phyloP scores from a whole-genome alignment of 2,888 invertebrate genomes.

The Spodoptera exigua region DNA sequence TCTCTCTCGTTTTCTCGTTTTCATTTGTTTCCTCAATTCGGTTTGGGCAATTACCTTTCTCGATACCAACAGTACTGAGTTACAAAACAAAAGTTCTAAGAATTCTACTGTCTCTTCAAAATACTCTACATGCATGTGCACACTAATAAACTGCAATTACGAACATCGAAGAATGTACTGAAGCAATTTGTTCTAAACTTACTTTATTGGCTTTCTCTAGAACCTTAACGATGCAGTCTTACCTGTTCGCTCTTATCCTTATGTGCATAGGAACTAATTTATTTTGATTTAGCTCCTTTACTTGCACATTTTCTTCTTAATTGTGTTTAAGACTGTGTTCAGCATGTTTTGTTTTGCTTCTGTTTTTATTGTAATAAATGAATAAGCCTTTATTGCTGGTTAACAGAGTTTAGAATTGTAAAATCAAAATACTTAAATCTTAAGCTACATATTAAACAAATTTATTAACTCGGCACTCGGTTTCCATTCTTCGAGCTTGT shows the following conservation, averaged over 20 bases:
- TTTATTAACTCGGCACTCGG: too few species aligned
- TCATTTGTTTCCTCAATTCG: too few species aligned
- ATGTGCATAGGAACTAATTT: not conserved
- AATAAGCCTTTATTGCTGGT: too few species aligned
- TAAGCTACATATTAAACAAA: too few species aligned
- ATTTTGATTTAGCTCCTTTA: not conserved
- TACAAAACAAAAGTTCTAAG: too few species aligned
- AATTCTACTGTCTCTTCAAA: constrained; percentile 5
- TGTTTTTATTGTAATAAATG: not conserved
- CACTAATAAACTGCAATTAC: constrained; percentile 31
- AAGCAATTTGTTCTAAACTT: constrained; percentile 24
- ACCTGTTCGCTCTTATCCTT: constrained; percentile 4
- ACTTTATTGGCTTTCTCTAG: constrained; percentile 14
- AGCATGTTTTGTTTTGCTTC: not conserved
- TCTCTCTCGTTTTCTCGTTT: too few species aligned
- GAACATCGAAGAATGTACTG: constrained; percentile 11
- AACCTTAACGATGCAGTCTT: constrained; percentile 6
- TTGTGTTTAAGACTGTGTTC: not conserved
- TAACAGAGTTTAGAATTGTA: too few species aligned
- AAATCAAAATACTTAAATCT: too few species aligned
- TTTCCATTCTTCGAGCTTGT: too few species aligned
- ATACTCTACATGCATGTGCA: constrained; percentile 7
- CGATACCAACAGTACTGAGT: too few species aligned
- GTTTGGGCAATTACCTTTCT: too few species aligned
- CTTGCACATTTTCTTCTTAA: not conserved